These are phyloP conservation scores for Pangasius larnaudii DNA, from an alignment of 2,797 vertebrate genomes.

Conservation along the genomic window DNA sequence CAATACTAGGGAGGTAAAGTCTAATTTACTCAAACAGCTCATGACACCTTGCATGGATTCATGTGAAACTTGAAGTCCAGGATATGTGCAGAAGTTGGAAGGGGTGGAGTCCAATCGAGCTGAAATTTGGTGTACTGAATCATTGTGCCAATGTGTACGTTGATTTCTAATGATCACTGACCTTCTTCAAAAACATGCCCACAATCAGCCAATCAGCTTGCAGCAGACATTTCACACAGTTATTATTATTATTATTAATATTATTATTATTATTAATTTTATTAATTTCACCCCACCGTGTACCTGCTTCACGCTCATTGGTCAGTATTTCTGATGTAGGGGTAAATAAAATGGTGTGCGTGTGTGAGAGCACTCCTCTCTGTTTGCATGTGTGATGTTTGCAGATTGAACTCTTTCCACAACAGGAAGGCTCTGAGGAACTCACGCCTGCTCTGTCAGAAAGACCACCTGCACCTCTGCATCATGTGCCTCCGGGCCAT, in stretches of 20 bases:
- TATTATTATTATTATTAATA: too few species aligned
- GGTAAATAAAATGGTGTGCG: background rate
- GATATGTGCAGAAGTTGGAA: background rate
- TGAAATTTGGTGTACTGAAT: background rate
- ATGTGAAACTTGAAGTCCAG: too few species aligned
- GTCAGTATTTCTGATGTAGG: background rate
- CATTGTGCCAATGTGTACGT: background rate
- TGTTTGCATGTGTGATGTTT: slow-evolving; percentile 18
- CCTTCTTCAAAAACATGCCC: too few species aligned
- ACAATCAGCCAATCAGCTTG: background rate
- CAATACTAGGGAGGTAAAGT: too few species aligned
- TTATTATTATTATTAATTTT: background rate
- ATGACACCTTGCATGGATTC: too few species aligned
- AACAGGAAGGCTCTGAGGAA: slow-evolving; percentile 84
- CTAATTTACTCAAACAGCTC: too few species aligned
- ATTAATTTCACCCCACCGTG: background rate
- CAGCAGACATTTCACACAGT: background rate
- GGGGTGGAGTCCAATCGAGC: background rate
- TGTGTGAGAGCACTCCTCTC: background rate
- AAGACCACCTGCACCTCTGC: slow-evolving; percentile 91
- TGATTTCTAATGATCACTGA: background rate
- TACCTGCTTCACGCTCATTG: background rate
- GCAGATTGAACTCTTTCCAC: slow-evolving; percentile 75
- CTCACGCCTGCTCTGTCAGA: slow-evolving; percentile 82
- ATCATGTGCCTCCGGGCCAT: slow-evolving; percentile 96